A percentile compares a stretch with the other conserved stretches of the same genome.
phyloP scores from a whole-genome alignment of 1,140 invertebrate genomes.

The Cepaea nemoralis region DNA sequence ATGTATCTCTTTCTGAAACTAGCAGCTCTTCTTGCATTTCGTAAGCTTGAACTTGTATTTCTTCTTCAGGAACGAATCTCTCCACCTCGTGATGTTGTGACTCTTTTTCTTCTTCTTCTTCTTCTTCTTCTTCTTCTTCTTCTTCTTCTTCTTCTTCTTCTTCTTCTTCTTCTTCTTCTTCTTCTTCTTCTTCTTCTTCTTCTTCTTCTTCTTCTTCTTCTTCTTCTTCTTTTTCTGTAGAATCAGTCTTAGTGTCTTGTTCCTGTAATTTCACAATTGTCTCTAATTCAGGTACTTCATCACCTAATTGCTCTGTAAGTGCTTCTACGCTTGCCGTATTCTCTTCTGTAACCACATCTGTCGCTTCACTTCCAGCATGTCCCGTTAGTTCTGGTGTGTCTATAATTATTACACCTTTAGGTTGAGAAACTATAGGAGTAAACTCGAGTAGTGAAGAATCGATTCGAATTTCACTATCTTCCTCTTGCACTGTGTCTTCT shows the following conservation, averaged over 20 bases:
- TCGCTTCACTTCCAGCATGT: no score
- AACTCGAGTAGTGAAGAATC: no score
- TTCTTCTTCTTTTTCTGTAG: neutral
- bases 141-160: neutral
- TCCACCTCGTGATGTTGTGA: neutral
- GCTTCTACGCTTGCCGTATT: no score
- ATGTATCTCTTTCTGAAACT: neutral
- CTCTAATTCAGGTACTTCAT: constrained; percentile 1
- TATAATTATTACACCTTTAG: no score
- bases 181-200: neutral
- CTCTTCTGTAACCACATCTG: no score
- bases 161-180: neutral
- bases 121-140: neutral
- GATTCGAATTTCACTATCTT: no score
- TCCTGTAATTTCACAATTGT: neutral
- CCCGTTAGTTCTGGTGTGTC: no score
- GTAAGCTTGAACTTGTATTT: neutral
- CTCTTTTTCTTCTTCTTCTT: neutral
- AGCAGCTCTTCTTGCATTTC: neutral
- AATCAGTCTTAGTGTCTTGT: neutral
- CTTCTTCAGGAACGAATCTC: neutral
- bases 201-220: neutral
- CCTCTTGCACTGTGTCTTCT: no score
- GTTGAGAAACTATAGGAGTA: no score
- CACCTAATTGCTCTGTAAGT: no score